Percentiles rank a stretch among this genome's conserved stretches.
phyloP scores from a whole-genome alignment of 2,888 invertebrate species.

The Lasiommata megera region DNA sequence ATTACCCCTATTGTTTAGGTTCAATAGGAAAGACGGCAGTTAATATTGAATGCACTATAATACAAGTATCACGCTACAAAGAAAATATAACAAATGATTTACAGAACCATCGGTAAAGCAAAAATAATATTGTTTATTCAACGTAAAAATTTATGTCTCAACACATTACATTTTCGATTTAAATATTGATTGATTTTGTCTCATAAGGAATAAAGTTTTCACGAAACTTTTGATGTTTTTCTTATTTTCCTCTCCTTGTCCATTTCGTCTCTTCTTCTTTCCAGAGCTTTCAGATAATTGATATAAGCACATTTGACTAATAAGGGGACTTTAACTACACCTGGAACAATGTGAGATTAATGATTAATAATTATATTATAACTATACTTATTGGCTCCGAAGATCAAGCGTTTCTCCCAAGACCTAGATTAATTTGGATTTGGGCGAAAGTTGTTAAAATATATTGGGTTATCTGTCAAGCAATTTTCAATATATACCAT shows the following conservation, averaged over 20 bases:
- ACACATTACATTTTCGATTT: not conserved
- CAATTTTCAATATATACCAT: too few relatives aligned
- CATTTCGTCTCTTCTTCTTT: constrained; percentile 49
- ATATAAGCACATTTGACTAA: constrained; percentile 68
- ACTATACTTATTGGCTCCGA: too few relatives aligned
- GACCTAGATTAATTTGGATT: too few relatives aligned
- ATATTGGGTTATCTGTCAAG: too few relatives aligned
- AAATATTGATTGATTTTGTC: not conserved
- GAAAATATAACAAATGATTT: too few relatives aligned
- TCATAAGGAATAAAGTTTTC: not conserved
- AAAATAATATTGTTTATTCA: not conserved
- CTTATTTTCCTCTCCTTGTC: constrained; percentile 52
- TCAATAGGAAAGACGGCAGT: too few relatives aligned
- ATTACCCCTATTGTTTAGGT: too few relatives aligned
- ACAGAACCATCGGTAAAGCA: not conserved
- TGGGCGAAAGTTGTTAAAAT: too few relatives aligned
- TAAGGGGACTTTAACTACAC: constrained; percentile 66
- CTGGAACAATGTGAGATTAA: constrained; percentile 37
- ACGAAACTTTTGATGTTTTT: constrained; percentile 42
- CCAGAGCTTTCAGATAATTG: constrained; percentile 59
- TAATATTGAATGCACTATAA: too few relatives aligned
- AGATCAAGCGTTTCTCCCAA: too few relatives aligned
- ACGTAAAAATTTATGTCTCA: not conserved
- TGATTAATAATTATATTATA: too few relatives aligned
- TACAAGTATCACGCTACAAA: too few relatives aligned